phyloP scores from a whole-genome alignment of 2,888 invertebrate genomes.

The Acanthosepion lycidas region DNA sequence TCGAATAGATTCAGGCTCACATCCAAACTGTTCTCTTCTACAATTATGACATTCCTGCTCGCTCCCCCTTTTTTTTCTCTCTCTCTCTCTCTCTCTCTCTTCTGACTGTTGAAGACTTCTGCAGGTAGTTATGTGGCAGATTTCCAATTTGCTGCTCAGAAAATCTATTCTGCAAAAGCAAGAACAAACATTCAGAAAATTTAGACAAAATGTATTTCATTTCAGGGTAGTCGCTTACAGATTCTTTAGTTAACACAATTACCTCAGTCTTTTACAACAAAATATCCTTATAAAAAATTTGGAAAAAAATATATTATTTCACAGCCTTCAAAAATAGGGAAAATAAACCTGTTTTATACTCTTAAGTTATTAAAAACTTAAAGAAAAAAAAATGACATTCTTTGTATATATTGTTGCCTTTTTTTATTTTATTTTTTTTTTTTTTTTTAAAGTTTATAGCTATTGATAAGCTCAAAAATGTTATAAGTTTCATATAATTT shows the following conservation, averaged over 20 bases:
- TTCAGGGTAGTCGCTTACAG: background rate
- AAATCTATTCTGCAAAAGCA: background rate
- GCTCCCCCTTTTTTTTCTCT: too few species aligned
- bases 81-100: background rate
- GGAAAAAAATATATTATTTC: background rate
- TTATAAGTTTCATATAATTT: background rate
- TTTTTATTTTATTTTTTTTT: background rate
- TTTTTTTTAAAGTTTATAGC: background rate
- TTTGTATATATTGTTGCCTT: too few species aligned
- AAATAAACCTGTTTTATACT: background rate
- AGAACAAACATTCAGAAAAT: background rate
- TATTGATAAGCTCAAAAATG: background rate
- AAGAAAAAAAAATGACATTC: too few species aligned
- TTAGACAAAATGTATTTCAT: background rate
- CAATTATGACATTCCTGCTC: background rate
- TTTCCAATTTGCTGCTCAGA: background rate
- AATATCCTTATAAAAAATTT: background rate
- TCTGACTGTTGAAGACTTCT: background rate
- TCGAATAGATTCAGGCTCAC: background rate
- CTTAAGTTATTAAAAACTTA: background rate
- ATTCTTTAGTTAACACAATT: background rate
- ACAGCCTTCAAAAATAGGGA: background rate
- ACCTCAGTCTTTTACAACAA: background rate
- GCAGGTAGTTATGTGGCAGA: constrained; percentile 33
- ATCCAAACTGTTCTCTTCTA: background rate